Evolutionary conservation across 2,113 vertebrate species (phyloP), one percentile per base, ranked within the genome.

Genomic region (Rhabdomys dilectus): DNA sequence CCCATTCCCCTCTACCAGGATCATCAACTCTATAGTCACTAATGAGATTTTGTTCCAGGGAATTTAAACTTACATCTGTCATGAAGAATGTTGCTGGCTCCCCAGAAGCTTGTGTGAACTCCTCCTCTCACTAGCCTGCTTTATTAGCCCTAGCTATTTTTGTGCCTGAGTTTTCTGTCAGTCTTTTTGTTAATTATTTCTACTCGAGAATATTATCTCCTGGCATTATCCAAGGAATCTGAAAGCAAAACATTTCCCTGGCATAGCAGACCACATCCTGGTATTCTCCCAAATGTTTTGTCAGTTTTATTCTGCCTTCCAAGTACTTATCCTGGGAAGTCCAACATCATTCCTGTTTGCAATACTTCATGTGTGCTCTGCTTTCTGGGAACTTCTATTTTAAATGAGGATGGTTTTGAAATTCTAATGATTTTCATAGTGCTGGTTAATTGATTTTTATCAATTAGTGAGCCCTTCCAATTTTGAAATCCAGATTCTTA

Each of bases 151-250:
- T 12, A 72, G 3, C 34, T 93, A 73, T 73, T 77, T 85, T 62
- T 77, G 72, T 84, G 70, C 56, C 62, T 84, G 24, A 64, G 22
- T 42, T 91, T 80, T 66, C 87, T 89, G 21, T 72, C 70, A 77
- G 87, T 70, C 56, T 75, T 88, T 66, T 87, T 75, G 73, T 91
- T 82, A 77, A 31, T 73, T 82, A 72, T 62, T 82, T 58, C 36
- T 36, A 51, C n/a, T 70, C 64, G 48, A 68, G 80, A 81, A 82
- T 90, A 86, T 26, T 15, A 42, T 88, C 76, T 82, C 21, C 48
- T 84, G n/a, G 45, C 11, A 82, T 56, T 85, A 62, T 26, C 34
- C 21, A 60, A 84, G 19, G 42, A 60, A 88, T 64, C 39, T 31
- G 34, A 76, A 88, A 93, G 42, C 29, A 77, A 93, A 93, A 78